Conservation (phyloP, 2,797 vertebrate species). For the Oreochromis grahami region DNA sequence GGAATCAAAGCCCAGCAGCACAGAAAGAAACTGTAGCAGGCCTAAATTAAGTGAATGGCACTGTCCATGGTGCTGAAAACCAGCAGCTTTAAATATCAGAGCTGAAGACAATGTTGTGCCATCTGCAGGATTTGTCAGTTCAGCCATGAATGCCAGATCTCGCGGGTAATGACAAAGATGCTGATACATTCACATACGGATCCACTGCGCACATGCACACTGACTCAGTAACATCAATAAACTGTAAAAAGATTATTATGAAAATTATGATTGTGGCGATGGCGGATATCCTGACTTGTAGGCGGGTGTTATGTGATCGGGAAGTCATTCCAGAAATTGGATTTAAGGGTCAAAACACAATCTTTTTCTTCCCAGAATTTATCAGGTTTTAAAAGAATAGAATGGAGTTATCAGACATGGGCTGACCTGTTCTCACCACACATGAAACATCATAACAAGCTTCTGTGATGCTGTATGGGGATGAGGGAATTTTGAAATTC, state of each 20-base stretch:
- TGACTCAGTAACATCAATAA: neutral
- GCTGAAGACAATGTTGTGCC: neutral
- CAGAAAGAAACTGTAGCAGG: neutral
- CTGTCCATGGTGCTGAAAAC: constrained; percentile 2
- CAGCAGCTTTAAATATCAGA: neutral
- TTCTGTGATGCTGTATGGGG: neutral
- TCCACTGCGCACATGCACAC: neutral
- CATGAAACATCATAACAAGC: neutral
- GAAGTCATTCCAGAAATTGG: neutral
- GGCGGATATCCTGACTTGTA: neutral
- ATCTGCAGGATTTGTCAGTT: neutral
- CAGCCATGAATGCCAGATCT: neutral
- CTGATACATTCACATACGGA: neutral
- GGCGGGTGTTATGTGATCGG: neutral
- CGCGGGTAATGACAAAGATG: neutral
- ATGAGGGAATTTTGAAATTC: neutral
- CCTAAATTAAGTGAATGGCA: neutral
- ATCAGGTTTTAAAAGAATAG: neutral
- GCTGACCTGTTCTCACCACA: neutral
- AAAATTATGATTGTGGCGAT: neutral
- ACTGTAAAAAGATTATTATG: neutral
- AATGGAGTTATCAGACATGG: neutral
- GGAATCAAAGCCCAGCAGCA: neutral
- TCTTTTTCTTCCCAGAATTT: neutral
- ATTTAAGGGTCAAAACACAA: neutral